Base-by-base conservation (phyloP, 2,888 invertebrate genomes). In the Apantesis nais region DNA sequence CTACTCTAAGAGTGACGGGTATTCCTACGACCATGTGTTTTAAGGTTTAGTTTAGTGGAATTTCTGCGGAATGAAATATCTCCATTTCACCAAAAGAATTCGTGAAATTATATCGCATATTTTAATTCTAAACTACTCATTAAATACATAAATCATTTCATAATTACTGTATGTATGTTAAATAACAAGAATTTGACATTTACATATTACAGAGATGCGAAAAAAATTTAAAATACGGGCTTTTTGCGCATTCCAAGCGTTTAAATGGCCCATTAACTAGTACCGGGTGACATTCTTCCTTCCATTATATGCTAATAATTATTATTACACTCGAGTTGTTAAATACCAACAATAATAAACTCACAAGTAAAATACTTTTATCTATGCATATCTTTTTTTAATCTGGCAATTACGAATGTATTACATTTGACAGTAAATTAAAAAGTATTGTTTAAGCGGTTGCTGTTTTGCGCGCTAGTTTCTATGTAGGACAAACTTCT, bases 111-210 rank as follows among this genome's bases (percentile, higher is more conserved):
- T 14, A 29, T 7, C 0, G 29, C 3, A 4, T 29, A 58, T 58
- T 29, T 34, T 29, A 29, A 58, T 11, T 29, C 25, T 29, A 58
- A 58, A 29, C 14, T 16, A 14, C 25, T 58, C 16, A 29, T 16
- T 58, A 29, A 58, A 58, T 58, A 58, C 29, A 55, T 52, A n/a
- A 52, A n/a, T n/a, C n/a, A 52, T 55, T 55, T 25, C 25, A 16
- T 58, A 58, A 55, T 55, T 55, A 55, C n/a, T 55, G 25, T n/a
- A n/a, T 25, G 29, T 25, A 58, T 58, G 25, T 58, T 58, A 58
- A 58, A 58, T 58, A 58, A 29, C 29, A 58, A 29, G 5, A 58
- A 16, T 16, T 58, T 58, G 12, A 29, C 29, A 58, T 25, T 58
- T 58, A 58, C 25, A 58, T 58, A 14, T 16, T 58, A 29, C 29